phyloP scores from a whole-genome alignment of 2,797 vertebrate genomes.

The Harpagifer antarcticus region DNA sequence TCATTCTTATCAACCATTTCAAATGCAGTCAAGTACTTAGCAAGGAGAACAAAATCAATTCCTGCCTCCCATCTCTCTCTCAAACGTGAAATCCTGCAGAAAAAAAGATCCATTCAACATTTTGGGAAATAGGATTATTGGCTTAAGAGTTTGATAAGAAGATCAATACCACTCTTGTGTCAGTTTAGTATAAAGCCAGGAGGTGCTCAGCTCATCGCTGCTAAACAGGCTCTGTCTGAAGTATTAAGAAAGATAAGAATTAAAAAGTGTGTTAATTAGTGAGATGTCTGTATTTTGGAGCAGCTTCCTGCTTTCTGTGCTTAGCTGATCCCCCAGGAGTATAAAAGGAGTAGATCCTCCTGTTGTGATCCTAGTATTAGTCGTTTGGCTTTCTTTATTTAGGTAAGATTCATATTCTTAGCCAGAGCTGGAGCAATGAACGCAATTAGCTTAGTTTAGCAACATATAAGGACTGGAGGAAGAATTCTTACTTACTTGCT shows the following conservation, averaged over 20 bases:
- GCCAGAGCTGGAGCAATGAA: not conserved
- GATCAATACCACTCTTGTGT: not conserved
- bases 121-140: constrained; percentile 20
- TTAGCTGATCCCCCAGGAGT: not conserved
- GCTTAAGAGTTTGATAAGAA: constrained; percentile 10
- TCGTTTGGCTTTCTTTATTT: not conserved
- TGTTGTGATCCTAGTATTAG: too few relatives aligned
- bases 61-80: constrained; percentile 1
- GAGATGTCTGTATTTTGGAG: not conserved
- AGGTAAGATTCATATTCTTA: not conserved
- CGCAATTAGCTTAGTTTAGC: not conserved
- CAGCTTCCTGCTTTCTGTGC: not conserved
- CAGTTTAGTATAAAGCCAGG: not conserved
- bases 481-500: too few relatives aligned
- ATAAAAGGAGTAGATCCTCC: too few relatives aligned
- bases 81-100: constrained; percentile 12
- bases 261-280: not conserved
- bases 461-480: not conserved
- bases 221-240: not conserved
- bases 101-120: not conserved
- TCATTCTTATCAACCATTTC: constrained; percentile 50
- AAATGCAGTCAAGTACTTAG: constrained; percentile 31
- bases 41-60: constrained; percentile 37
- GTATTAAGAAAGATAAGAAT: not conserved
- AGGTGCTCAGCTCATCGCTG: not conserved